A percentile compares a stretch with the other conserved stretches of the same genome.
These are phyloP conservation scores for Umimayanthus chanpuru DNA, from an alignment of 92 coral and sea anemone genomes.

Conservation along the genomic window DNA sequence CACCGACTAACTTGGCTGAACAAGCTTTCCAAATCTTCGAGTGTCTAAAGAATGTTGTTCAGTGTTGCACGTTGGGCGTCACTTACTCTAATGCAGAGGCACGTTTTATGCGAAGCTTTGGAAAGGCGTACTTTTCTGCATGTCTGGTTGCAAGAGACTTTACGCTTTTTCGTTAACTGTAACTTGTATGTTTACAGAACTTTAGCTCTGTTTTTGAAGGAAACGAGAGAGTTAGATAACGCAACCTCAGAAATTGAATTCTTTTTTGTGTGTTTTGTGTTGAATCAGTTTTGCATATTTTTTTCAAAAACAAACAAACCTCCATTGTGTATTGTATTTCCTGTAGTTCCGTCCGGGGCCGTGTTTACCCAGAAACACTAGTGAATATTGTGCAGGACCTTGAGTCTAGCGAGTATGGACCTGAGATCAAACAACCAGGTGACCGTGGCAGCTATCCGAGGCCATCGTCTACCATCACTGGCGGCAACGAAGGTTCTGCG, in stretches of 20 bases:
- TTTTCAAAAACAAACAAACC: not conserved
- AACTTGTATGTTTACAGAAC: not conserved
- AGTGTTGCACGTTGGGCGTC: not conserved
- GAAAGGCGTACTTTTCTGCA: too few relatives aligned
- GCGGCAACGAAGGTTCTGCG: not conserved
- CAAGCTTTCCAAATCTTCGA: not conserved
- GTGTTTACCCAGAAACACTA: constrained; percentile 21
- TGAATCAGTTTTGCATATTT: not conserved
- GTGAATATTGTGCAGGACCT: constrained; percentile 29
- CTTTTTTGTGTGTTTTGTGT: not conserved
- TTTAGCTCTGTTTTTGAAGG: not conserved
- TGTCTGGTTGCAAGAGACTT: too few relatives aligned
- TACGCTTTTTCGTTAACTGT: not conserved
- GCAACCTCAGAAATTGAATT: too few relatives aligned
- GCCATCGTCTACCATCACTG: constrained; percentile 12
- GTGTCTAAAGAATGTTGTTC: not conserved
- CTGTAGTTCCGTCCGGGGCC: not conserved
- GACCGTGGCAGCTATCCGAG: constrained; percentile 17
- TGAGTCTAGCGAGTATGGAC: not conserved
- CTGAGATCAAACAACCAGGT: not conserved
- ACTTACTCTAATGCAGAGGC: too few relatives aligned
- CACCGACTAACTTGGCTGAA: not conserved
- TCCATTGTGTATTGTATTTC: not conserved
- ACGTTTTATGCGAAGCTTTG: too few relatives aligned
- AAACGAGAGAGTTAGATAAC: too few relatives aligned